A percentile compares a stretch with the other conserved stretches of the same genome.
phyloP scores from a whole-genome alignment of 2,113 vertebrate genomes.

The Andinoacara biseriatus region DNA sequence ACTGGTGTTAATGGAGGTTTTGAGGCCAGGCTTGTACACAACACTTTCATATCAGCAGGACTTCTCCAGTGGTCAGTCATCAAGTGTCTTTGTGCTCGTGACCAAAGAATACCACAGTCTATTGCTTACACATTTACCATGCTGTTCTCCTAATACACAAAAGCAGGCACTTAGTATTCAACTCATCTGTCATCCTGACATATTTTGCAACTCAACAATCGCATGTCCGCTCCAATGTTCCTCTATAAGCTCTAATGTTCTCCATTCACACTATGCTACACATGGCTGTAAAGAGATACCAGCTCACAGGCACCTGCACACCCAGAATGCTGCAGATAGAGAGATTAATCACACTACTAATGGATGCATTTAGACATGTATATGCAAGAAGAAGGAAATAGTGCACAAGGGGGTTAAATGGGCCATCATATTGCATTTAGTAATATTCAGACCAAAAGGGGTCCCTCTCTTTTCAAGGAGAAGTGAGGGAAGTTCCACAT shows the following conservation, averaged over 20 bases:
- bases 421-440: slow-evolving; percentile 62
- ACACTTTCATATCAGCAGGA: slow-evolving; percentile 55
- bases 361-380: slow-evolving; percentile 61
- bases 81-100: slow-evolving; percentile 12
- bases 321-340: slow-evolving; percentile 57
- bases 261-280: slow-evolving; percentile 38
- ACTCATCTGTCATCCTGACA: slow-evolving; percentile 72
- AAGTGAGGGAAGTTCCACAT: slow-evolving; percentile 57
- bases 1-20: slow-evolving; percentile 36
- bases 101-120: slow-evolving; percentile 32
- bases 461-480: slow-evolving; percentile 23
- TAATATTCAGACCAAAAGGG: slow-evolving; percentile 33
- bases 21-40: slow-evolving; percentile 14
- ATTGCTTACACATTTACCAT: slow-evolving; percentile 29
- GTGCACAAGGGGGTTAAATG: slow-evolving; percentile 29
- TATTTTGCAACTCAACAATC: slow-evolving; percentile 67
- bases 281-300: slow-evolving; percentile 68
- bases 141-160: slow-evolving; percentile 23
- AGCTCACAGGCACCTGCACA: slow-evolving; percentile 61
- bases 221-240: slow-evolving; percentile 56
- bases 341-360: slow-evolving; percentile 63
- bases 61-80: slow-evolving; percentile 19
- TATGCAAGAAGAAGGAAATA: slow-evolving; percentile 53
- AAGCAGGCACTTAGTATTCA: slow-evolving; percentile 21
- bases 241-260: slow-evolving; percentile 27